Base-by-base conservation (phyloP, 2,113 vertebrate genomes). In the Marcusenius ussheri region DNA sequence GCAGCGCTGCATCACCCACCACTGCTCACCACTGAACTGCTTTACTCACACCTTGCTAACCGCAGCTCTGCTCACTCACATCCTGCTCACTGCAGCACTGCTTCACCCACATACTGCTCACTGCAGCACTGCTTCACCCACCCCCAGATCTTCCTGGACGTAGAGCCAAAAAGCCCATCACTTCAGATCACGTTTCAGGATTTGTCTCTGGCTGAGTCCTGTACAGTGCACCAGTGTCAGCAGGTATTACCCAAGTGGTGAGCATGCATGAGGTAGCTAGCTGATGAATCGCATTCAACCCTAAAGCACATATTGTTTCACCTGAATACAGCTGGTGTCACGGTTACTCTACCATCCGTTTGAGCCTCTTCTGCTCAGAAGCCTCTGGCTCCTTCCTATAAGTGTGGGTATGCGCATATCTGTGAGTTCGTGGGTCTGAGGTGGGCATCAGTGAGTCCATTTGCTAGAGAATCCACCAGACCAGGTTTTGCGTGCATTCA, bases 81-180 rank as follows among this genome's bases (percentile, higher is more conserved):
- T 10, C 47, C 0, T 49, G 47, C 9, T 49, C 47, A 49, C 47
- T 49, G 10, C 47, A 49, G 47, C 47, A 49, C 47, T 49, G 47
- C 9, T 49, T 47, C 47, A 49, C 47, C 9, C 50, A 53, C 53
- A 56, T 5, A 5, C 53, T 56, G 53, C 19, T 83, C 50, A 83
- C 74, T 21, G 31, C 62, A 56, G 70, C 50, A 42, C 31, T 46
- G 31, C 39, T 50, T 56, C 31, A 83, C 74, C 47, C 74, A 83
- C 88, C 70, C 88, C 19, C 88, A 39, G 50, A 35, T 46, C 31
- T 47, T 51, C 39, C 19, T 53, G 70, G 47, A 39, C n/a, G 47
- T 31, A 2, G 70, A 89, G 88, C 70, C 88, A 89, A 89, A 84
- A 49, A 51, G n/a, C 77, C 19, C 77, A 51, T 89, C 50, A 89